Percentiles rank a stretch among this genome's conserved stretches.
Evolutionary conservation across 2,113 vertebrate species (phyloP).

Genomic region (Bos indicus): DNA sequence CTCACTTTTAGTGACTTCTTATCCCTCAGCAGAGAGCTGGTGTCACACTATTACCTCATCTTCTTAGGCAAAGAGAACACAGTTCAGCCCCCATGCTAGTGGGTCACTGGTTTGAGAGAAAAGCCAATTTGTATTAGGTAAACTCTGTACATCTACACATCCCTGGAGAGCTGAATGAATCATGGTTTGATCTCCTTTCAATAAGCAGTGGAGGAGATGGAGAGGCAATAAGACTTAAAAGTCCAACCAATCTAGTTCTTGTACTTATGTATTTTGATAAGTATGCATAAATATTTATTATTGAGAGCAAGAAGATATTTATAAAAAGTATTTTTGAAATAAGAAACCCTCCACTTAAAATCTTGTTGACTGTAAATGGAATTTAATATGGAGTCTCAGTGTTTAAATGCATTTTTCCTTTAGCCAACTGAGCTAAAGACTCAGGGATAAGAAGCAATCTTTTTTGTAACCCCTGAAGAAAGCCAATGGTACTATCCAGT

Average conservation of each 20-base stretch:
- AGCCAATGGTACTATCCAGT: not conserved
- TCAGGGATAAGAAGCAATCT: not conserved
- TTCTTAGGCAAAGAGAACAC: not conserved
- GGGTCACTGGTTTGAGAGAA: not conserved
- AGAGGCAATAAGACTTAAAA: not conserved
- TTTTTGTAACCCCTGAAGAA: not conserved
- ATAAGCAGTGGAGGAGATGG: not conserved
- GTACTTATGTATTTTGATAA: not conserved
- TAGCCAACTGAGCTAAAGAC: not conserved
- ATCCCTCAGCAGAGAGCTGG: not conserved
- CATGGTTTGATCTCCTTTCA: not conserved
- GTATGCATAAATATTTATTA: constrained; percentile 11
- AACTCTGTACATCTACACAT: not conserved
- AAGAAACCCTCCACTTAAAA: not conserved
- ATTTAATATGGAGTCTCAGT: not conserved
- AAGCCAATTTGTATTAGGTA: not conserved
- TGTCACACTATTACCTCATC: not conserved
- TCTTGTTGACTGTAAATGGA: not conserved
- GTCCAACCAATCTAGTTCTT: not conserved
- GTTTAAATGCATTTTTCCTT: constrained; percentile 25
- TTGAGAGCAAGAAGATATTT: not conserved
- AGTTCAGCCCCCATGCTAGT: not conserved
- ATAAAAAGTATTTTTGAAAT: not conserved
- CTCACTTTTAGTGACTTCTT: constrained; percentile 2
- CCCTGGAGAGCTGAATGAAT: not conserved